A percentile compares a stretch with the other conserved stretches of the same genome.
Evolutionary conservation across 2,113 vertebrate species (phyloP).

Genomic region (Alaudala cheleensis): DNA sequence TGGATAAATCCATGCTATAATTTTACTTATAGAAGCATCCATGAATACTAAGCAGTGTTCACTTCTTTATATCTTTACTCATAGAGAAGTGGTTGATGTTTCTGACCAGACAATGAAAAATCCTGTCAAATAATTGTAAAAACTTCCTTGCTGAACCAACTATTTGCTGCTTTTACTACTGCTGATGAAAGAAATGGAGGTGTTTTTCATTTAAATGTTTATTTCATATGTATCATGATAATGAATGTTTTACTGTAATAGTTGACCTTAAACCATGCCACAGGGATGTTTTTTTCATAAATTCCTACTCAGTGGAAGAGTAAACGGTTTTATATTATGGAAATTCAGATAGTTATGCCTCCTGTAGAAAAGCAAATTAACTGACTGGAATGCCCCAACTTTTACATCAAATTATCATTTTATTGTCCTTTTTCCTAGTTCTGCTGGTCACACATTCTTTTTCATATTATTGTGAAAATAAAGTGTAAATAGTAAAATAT

Average conservation of each 20-base stretch:
- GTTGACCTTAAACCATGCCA: neutral
- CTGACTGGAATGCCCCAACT: neutral
- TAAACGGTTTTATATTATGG: neutral
- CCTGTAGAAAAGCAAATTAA: neutral
- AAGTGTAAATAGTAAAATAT: slow-evolving; percentile 2
- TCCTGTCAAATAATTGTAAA: neutral
- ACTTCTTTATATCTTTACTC: neutral
- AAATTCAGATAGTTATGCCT: neutral
- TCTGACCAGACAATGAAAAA: neutral
- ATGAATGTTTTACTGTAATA: neutral
- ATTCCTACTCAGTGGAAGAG: neutral
- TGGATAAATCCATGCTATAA: neutral
- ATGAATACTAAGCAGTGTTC: neutral
- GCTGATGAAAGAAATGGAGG: neutral
- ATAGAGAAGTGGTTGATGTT: neutral
- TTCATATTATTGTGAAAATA: neutral
- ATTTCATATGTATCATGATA: neutral
- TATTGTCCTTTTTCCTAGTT: neutral
- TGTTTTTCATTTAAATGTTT: neutral
- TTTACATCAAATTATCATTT: neutral
- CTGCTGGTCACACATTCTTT: neutral
- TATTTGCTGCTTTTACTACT: neutral
- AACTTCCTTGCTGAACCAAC: neutral
- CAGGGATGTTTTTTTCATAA: neutral
- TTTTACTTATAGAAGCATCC: neutral